Base-by-base conservation (phyloP, 2,113 vertebrate genomes). In the Dolichallabes microphthalmus region DNA sequence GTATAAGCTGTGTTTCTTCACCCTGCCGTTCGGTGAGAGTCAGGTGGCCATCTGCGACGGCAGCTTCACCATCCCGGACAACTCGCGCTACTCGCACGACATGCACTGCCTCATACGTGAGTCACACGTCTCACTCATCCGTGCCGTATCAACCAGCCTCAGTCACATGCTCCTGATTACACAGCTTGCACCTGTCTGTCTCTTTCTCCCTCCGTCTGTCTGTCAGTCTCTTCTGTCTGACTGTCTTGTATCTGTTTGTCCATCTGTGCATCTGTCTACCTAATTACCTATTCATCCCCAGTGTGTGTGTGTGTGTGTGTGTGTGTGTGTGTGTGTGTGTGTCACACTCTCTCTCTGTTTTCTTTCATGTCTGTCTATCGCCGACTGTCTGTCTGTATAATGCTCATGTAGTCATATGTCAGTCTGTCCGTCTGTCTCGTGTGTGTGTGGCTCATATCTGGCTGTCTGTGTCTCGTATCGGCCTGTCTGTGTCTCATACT, bases 21-120 rank as follows among this genome's bases (percentile, higher is more conserved):
- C 97, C 4, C 91, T 99, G 91, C 98, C 98, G 0, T 99, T 99
- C n/a, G 98, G 98, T 35, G 98, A 99, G 93, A 99, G 98, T 90
- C 97, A 98, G 92, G 98, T 99, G 89, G 97, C 98, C 30, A 99
- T 99, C 92, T 99, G 98, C 87, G 98, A 99, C 10, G 98, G 98
- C 89, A 99, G 94, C 90, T 99, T 99, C 93, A 99, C 98, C 85
- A 98, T 99, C 89, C 98, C 98, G 1, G 98, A 99, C 92, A 98
- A 96, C 58, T 99, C 98, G 0, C 94, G 97, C 82, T 98, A 98
- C 93, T 97, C 98, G 7, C 96, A 97, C 76, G 98, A 99, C 88
- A 96, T 98, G 96, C 98, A 99, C 95, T 97, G 97, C 95, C 96
- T 99, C 90, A 98, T 99, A 91, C 95, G 98, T 99, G 94, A 96